Evolutionary conservation across 2,888 invertebrate species (phyloP).

Genomic region (Nipponacmea schrenckii): DNA sequence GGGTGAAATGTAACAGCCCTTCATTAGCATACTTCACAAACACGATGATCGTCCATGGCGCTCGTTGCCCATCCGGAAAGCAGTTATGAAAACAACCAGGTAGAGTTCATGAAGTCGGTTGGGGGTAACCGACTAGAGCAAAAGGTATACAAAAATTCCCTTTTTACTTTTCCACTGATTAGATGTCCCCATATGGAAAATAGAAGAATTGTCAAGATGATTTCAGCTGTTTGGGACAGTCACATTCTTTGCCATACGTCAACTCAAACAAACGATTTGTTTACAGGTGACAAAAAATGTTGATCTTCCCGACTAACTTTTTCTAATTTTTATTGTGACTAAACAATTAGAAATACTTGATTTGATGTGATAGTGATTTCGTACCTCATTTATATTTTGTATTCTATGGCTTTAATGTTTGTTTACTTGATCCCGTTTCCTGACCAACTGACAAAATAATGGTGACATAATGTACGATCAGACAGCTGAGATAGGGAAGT

Average conservation of each 20-base stretch:
- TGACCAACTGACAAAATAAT: no score
- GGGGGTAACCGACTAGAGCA: slow-evolving; percentile 33
- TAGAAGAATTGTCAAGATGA: neutral
- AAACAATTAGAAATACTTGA: no score
- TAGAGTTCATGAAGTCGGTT: slow-evolving; percentile 35
- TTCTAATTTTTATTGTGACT: no score
- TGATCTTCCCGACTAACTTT: no score
- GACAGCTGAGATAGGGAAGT: neutral
- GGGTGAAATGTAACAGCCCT: slow-evolving; percentile 22
- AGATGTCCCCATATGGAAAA: slow-evolving; percentile 11
- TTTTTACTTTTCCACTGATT: slow-evolving; percentile 14
- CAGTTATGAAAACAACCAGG: slow-evolving; percentile 32
- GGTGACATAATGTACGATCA: no score
- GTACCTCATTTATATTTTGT: no score
- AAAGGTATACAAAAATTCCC: slow-evolving; percentile 27
- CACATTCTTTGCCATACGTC: slow-evolving; percentile 28
- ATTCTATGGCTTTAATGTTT: no score
- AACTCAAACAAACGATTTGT: slow-evolving; percentile 12
- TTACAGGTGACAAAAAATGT: slow-evolving; percentile 11
- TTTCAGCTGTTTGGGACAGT: slow-evolving; percentile 10
- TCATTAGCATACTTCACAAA: slow-evolving; percentile 37
- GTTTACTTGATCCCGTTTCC: no score
- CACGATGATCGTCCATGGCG: slow-evolving; percentile 49
- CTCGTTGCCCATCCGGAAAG: slow-evolving; percentile 37
- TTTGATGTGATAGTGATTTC: no score